phyloP scores from a whole-genome alignment of 2,113 vertebrate species.

The Pygoscelis adeliae region DNA sequence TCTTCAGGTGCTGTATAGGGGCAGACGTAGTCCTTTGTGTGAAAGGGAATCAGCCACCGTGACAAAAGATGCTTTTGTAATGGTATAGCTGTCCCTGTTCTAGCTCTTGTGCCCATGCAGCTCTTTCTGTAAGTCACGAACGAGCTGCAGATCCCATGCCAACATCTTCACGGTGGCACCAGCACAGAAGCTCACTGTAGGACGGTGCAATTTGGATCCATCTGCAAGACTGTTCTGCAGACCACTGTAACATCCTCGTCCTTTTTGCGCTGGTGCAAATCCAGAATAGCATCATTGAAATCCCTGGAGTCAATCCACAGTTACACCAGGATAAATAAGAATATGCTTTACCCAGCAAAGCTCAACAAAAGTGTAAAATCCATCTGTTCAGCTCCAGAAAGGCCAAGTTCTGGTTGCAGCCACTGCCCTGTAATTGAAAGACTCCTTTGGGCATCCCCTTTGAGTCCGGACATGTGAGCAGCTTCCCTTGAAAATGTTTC shows the following conservation, averaged over 20 bases:
- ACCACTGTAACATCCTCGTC: background rate
- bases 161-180: background rate
- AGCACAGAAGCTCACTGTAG: background rate
- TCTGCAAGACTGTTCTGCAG: background rate
- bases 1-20: background rate
- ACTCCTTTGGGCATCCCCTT: conserved; percentile 14
- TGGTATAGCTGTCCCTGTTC: background rate
- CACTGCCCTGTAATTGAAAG: background rate
- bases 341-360: background rate
- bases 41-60: background rate
- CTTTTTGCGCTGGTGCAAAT: background rate
- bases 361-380: background rate
- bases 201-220: background rate
- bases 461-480: background rate
- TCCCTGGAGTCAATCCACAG: background rate
- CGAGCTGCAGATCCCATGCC: background rate
- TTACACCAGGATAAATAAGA: background rate
- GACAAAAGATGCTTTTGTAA: background rate
- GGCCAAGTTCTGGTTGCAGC: background rate
- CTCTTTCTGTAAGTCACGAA: background rate
- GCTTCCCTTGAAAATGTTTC: conserved; percentile 5
- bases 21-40: background rate
- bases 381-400: background rate
- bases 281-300: background rate
- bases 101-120: background rate